Evolutionary conservation across 2,113 vertebrate genomes (phyloP), one percentile per base, ranked within the genome.

Genomic region (Uria lomvia): DNA sequence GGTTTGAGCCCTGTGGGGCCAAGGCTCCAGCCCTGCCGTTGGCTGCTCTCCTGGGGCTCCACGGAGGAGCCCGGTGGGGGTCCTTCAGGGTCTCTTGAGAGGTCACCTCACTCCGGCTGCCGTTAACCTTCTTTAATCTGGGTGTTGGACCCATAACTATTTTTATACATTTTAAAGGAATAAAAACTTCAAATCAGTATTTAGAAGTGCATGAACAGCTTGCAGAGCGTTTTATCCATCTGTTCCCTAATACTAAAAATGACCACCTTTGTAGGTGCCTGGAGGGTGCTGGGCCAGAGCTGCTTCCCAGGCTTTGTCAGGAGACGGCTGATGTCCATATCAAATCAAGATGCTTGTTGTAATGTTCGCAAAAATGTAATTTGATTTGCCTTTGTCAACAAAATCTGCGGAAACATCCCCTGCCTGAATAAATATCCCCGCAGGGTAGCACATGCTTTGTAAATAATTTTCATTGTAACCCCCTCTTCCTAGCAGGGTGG

Each of bases 351-450:
- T 34, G 32, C 85, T 66, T 30, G 12, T 60, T 81, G 89, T 79
- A 91, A 71, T 8, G 30, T 66, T 91, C n/a, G 11, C 73, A 32
- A 95, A 97, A 96, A 22, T 76, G 93, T 90, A 95, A 94, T 96
- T 94, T 96, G 95, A 97, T 96, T 97, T 97, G 97, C 95, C 88
- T 97, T 97, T 98, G 97, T 98, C 96, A 97, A 90, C 97, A 97
- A 95, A 90, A 96, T 95, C 94, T 91, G 42, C 7, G 9, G 96
- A 94, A 92, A 79, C 92, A 93, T 97, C 92, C 89, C 82, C 84
- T 95, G 94, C 96, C 50, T 97, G 96, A 96, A 83, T 71, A 93
- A 97, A 96, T 96, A 97, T 96, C 96, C 93, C 94, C 67, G 96
- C 96, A 97, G 97, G 97, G 96, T 94, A 93, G 95, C 90, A 72